A percentile compares a stretch with the other conserved stretches of the same genome.
Conservation (phyloP, 2,888 invertebrate species). For the Hymenopus coronatus region DNA sequence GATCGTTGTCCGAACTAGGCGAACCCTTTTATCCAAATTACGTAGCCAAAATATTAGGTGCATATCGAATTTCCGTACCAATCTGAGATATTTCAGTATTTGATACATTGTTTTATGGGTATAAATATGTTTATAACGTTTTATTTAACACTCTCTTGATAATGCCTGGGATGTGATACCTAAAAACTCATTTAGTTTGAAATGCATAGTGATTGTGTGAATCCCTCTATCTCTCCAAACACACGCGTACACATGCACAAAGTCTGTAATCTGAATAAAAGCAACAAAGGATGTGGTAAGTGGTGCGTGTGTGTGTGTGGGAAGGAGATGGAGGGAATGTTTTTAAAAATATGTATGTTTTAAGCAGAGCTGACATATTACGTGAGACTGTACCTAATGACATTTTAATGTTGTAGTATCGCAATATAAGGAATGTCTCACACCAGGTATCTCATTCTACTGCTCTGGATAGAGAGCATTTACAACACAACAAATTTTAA, state of each 20-base stretch:
- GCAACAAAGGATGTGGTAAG: constrained; percentile 10
- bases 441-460: neutral
- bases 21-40: neutral
- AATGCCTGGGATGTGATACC: constrained; percentile 10
- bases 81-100: constrained; percentile 32
- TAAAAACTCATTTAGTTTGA: neutral
- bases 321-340: neutral
- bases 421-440: neutral
- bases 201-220: neutral
- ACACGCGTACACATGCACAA: neutral
- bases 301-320: neutral
- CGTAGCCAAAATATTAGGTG: neutral
- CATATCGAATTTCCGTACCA: neutral
- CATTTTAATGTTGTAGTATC: neutral
- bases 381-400: neutral
- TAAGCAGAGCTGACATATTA: neutral
- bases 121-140: neutral
- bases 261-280: neutral
- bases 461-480: neutral
- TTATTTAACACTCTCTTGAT: neutral
- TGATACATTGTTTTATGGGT: constrained; percentile 3
- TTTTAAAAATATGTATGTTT: neutral
- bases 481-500: neutral
- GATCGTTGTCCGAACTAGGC: constrained; percentile 7
- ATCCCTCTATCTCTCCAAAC: neutral